Percentiles rank a stretch among this genome's conserved stretches.
These are phyloP conservation scores for Diglossa brunneiventris DNA, from an alignment of 2,113 vertebrate genomes.

Conservation along the genomic window DNA sequence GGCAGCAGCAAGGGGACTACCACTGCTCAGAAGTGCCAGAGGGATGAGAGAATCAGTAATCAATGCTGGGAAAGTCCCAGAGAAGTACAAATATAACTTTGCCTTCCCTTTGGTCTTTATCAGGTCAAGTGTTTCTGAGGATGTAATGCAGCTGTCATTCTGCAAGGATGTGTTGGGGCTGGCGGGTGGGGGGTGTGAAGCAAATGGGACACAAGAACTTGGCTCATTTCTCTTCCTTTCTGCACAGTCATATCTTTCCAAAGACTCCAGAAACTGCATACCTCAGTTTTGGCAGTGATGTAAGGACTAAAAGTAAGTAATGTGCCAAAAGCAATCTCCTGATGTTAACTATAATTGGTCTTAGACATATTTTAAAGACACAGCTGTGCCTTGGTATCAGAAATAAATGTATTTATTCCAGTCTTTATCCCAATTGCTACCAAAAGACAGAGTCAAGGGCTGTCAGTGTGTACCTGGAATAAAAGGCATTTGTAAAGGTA, in stretches of 20 bases:
- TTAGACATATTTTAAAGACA: background rate
- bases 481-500: background rate
- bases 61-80: conserved; percentile 53
- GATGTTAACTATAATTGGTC: conserved; percentile 47
- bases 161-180: background rate
- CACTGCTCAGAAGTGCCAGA: conserved; percentile 20
- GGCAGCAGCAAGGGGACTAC: conserved; percentile 39
- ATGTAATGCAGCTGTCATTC: conserved; percentile 39
- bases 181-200: background rate
- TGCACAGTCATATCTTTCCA: conserved; percentile 46
- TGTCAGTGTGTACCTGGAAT: background rate
- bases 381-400: background rate
- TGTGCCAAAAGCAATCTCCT: conserved; percentile 36
- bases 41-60: conserved; percentile 11
- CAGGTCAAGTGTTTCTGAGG: conserved; percentile 41
- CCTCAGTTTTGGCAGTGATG: conserved; percentile 29
- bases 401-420: background rate
- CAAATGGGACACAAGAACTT: conserved; percentile 29
- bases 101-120: conserved; percentile 1
- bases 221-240: conserved; percentile 20
- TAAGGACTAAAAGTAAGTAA: conserved; percentile 38
- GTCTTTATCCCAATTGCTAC: background rate
- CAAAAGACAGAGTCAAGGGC: background rate
- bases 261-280: conserved; percentile 11
- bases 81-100: conserved; percentile 10